Base-by-base conservation (phyloP, 2,113 vertebrate genomes). In the Gila orcuttii region DNA sequence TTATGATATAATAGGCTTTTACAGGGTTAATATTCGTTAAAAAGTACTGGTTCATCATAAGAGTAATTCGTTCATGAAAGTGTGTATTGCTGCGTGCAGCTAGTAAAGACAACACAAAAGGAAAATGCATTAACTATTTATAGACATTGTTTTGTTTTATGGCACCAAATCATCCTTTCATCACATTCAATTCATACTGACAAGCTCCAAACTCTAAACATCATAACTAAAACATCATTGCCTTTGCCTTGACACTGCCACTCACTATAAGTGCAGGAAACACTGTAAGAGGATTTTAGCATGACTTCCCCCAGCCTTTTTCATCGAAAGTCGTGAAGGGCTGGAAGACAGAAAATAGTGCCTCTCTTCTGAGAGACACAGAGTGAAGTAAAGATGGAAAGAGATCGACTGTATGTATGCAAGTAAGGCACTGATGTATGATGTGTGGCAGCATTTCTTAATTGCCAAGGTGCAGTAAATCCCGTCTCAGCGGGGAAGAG, bases 401-500 rank as follows among this genome's bases (percentile, higher is more conserved):
- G 3, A 77, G 1, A 77, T 77, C 3, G 55, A 17, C 71, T 45
- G 1, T 47, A 9, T 84, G 39, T 15, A 17, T 83, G 66, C 55
- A 23, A 57, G 55, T 57, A 57, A 57, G 55, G 55, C 55, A 9
- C 55, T 57, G 55, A 57, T 57, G 31, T 23, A 10, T 50, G 68
- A 15, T 68, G 77, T 75, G 74, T 33, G 50, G 71, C 39, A 80
- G 86, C 45, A 45, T 68, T 50, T 81, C 7, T 74, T 81, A 73
- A 75, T 82, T 75, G 89, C 68, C 42, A 28, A 69, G 79, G 57
- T 77, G 74, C 77, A 31, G 62, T 33, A 73, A 80, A 79, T 86
- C 75, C 69, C 88, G 74, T 79, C 74, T 85, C 78, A 82, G 69
- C 17, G 71, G 3, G 33, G 10, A 81, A 28, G 33, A 19, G 10